phyloP scores from a whole-genome alignment of 2,888 invertebrate species.

The Agrotis segetum region DNA sequence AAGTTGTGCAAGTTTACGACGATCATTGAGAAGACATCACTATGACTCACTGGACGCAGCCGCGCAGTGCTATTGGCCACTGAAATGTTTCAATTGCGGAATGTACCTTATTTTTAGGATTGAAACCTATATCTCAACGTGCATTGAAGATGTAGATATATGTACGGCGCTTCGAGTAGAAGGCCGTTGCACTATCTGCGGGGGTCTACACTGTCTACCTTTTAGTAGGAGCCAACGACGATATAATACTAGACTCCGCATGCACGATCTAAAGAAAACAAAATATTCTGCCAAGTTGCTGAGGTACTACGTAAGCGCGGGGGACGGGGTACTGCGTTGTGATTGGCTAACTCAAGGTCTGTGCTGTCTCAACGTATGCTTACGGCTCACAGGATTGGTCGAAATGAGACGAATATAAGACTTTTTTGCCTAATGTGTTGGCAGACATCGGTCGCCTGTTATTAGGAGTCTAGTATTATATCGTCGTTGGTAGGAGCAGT shows the following conservation, averaged over 20 bases:
- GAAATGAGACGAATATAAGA: too few species aligned
- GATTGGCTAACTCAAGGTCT: too few species aligned
- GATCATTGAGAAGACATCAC: conserved; percentile 6
- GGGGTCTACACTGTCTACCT: neutral
- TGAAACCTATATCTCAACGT: neutral
- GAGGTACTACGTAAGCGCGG: too few species aligned
- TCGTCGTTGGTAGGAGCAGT: neutral
- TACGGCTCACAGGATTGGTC: too few species aligned
- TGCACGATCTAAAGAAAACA: too few species aligned
- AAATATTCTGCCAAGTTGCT: too few species aligned
- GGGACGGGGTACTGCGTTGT: too few species aligned
- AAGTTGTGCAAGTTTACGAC: conserved; percentile 35
- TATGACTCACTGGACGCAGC: conserved; percentile 18
- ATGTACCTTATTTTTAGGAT: neutral
- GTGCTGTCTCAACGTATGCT: too few species aligned
- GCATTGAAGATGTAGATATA: neutral
- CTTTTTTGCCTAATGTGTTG: too few species aligned
- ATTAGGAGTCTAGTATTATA: too few species aligned
- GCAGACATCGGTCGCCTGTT: too few species aligned
- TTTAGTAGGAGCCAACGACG: neutral
- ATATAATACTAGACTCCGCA: too few species aligned
- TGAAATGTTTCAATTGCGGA: conserved; percentile 1
- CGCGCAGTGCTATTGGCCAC: neutral
- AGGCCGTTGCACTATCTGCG: neutral
- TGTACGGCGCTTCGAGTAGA: neutral